These are phyloP conservation scores for Premnoplex brunnescens DNA, from an alignment of 2,797 vertebrate genomes.

Conservation along the genomic window DNA sequence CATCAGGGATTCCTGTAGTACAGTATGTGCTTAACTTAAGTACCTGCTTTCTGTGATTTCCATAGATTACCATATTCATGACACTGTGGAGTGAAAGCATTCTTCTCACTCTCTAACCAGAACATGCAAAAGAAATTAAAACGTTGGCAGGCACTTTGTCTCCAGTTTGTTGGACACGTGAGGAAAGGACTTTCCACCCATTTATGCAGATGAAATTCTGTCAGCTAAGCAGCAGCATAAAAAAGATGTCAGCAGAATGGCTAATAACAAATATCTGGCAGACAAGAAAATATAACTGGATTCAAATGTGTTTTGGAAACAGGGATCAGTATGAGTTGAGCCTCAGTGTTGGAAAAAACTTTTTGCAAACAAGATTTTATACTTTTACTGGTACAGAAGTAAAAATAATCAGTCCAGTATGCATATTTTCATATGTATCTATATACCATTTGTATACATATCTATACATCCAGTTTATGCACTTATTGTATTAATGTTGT, in stretches of 20 bases:
- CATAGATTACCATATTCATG: slow-evolving; percentile 92
- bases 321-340: background rate
- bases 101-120: slow-evolving; percentile 79
- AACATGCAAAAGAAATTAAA: slow-evolving; percentile 83
- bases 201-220: slow-evolving; percentile 81
- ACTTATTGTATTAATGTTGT: background rate
- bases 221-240: slow-evolving; percentile 69
- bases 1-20: slow-evolving; percentile 81
- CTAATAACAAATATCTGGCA: slow-evolving; percentile 72
- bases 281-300: slow-evolving; percentile 48
- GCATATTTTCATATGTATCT: background rate
- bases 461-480: background rate
- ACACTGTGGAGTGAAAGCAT: slow-evolving; percentile 81
- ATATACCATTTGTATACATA: background rate
- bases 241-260: slow-evolving; percentile 68
- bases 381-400: background rate
- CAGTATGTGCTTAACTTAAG: slow-evolving; percentile 85
- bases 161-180: slow-evolving; percentile 80
- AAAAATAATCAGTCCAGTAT: background rate
- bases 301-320: slow-evolving; percentile 40
- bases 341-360: background rate
- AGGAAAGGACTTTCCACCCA: slow-evolving; percentile 76
- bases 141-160: slow-evolving; percentile 84
- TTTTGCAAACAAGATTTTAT: background rate
- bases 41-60: slow-evolving; percentile 85